A percentile compares a stretch with the other conserved stretches of the same genome.
These are phyloP conservation scores for Euglossa dilemma DNA, from an alignment of 1,140 invertebrate genomes.

Conservation along the genomic window DNA sequence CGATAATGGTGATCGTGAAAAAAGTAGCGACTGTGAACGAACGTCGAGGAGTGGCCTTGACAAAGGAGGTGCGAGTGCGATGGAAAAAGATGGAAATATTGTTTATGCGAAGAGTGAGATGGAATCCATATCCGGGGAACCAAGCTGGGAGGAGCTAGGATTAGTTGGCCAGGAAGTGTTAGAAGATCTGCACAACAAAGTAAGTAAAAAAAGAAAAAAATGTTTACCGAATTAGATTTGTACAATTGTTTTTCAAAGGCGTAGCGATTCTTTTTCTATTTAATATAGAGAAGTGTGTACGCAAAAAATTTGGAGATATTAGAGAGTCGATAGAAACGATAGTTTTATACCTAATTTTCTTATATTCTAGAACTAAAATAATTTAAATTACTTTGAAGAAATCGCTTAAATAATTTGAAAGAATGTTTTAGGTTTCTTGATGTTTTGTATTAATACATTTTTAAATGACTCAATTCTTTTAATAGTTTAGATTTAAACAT, in stretches of 20 bases:
- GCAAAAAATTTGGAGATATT: neutral
- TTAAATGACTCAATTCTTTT: no score
- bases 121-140: constrained; percentile 70
- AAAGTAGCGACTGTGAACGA: constrained; percentile 33
- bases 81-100: constrained; percentile 40
- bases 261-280: no score
- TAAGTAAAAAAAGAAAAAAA: constrained; percentile 68
- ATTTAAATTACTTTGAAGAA: no score
- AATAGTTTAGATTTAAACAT: no score
- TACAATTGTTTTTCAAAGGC: no score
- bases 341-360: no score
- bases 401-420: neutral
- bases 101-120: constrained; percentile 69
- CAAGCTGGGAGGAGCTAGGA: constrained; percentile 82
- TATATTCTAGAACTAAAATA: no score
- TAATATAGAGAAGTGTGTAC: neutral
- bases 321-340: no score
- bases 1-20: constrained; percentile 4
- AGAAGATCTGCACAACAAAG: constrained; percentile 83
- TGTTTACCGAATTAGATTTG: no score
- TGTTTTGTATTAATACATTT: no score
- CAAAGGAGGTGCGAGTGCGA: neutral
- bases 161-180: constrained; percentile 82
- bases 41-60: constrained; percentile 18
- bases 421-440: neutral